phyloP scores from a whole-genome alignment of 2,113 vertebrate species.

The Cariama cristata region DNA sequence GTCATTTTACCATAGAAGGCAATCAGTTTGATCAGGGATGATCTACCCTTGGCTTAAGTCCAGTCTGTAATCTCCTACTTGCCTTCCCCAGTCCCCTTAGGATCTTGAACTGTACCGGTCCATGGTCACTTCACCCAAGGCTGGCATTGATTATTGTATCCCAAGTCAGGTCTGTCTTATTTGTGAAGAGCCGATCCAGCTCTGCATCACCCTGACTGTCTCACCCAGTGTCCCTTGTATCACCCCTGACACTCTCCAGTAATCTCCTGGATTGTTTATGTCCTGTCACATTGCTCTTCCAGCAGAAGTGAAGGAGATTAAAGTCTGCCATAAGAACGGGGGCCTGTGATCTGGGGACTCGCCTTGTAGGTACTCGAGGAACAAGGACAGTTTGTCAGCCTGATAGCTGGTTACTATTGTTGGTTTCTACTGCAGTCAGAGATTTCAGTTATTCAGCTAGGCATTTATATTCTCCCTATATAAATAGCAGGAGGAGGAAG shows the following conservation, averaged over 20 bases:
- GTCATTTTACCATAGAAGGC: background rate
- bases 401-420: background rate
- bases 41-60: background rate
- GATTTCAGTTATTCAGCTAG: background rate
- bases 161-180: background rate
- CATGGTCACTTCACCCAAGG: background rate
- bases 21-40: background rate
- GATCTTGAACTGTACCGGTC: background rate
- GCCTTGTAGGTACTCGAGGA: background rate
- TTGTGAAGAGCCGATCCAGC: background rate
- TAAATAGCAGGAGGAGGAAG: background rate
- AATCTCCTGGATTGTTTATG: background rate
- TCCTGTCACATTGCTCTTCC: background rate
- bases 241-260: background rate
- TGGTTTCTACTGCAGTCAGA: background rate
- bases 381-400: background rate
- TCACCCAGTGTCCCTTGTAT: background rate
- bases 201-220: background rate
- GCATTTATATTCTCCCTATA: background rate
- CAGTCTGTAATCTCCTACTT: background rate
- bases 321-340: background rate
- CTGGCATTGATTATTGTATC: background rate
- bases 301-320: background rate
- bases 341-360: background rate
- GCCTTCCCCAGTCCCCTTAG: background rate